phyloP scores from a whole-genome alignment of 1,140 invertebrate genomes.

The Prorops nasuta region DNA sequence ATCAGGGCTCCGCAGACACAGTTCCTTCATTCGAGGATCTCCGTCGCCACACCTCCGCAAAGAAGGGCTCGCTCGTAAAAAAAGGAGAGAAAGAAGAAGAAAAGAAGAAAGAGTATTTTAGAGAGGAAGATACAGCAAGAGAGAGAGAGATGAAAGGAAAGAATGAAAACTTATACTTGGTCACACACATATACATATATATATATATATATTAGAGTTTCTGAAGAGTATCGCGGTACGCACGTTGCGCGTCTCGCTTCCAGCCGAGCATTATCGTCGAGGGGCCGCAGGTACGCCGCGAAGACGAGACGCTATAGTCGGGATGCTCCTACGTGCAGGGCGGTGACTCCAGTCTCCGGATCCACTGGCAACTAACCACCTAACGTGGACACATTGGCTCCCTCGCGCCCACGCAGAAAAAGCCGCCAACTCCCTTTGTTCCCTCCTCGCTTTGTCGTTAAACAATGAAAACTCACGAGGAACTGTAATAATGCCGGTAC shows the following conservation, averaged over 20 bases:
- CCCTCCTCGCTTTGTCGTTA: conserved; percentile 25
- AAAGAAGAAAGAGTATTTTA: conserved; percentile 2
- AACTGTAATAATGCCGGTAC: conserved; percentile 26
- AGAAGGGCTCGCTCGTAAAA: neutral
- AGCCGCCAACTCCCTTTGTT: conserved; percentile 18
- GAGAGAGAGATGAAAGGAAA: no score
- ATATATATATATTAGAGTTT: no score
- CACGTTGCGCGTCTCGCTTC: no score
- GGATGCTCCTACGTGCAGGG: conserved; percentile 16
- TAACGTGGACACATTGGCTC: conserved; percentile 17
- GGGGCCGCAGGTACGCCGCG: neutral
- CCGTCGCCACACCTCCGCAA: conserved; percentile 15
- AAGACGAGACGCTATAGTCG: neutral
- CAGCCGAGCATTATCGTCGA: no score
- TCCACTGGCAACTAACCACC: conserved; percentile 22
- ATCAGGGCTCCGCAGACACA: conserved; percentile 7
- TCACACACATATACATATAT: no score
- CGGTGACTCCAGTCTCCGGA: conserved; percentile 20
- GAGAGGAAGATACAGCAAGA: conserved; percentile 12
- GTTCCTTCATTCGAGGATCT: conserved; percentile 13
- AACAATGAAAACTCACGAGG: conserved; percentile 27
- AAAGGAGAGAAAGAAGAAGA: no score
- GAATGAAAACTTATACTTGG: no score
- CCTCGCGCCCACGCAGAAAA: conserved; percentile 26
- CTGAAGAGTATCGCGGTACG: no score